Conservation (phyloP, 2,797 vertebrate genomes). For the Tadarida brasiliensis region DNA sequence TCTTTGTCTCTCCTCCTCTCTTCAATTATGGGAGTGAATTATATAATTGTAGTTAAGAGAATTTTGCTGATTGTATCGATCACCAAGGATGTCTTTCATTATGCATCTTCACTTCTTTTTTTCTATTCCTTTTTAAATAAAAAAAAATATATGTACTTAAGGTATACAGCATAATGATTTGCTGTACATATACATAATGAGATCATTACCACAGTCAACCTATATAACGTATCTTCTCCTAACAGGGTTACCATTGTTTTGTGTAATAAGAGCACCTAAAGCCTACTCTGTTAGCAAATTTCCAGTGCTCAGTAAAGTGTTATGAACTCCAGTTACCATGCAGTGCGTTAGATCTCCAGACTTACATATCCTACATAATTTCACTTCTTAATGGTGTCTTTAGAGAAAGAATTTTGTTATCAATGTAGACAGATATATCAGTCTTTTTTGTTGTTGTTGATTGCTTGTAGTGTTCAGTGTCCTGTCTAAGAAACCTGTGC, state of each 20-base stretch:
- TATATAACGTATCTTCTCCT: not conserved
- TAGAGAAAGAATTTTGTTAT: not conserved
- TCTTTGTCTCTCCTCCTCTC: not conserved
- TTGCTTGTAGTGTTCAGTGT: not conserved
- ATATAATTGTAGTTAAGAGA: not conserved
- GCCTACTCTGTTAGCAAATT: not conserved
- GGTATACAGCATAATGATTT: not conserved
- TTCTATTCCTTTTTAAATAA: not conserved
- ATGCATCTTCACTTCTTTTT: not conserved
- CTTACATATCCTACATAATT: not conserved
- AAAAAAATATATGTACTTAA: not conserved
- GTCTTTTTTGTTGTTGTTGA: not conserved
- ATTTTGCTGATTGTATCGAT: not conserved
- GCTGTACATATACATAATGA: not conserved
- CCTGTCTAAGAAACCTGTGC: not conserved
- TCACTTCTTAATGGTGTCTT: not conserved
- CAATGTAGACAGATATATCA: not conserved
- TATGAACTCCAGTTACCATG: not conserved
- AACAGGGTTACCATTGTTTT: not conserved
- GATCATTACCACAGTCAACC: not conserved
- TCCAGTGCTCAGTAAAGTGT: not conserved
- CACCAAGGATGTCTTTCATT: not conserved
- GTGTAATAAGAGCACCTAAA: not conserved
- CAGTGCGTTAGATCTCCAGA: not conserved
- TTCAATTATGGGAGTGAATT: not conserved